Evolutionary conservation across 2,888 invertebrate species (phyloP), one percentile per base, ranked within the genome.

Genomic region (Orthonevra nobilis): DNA sequence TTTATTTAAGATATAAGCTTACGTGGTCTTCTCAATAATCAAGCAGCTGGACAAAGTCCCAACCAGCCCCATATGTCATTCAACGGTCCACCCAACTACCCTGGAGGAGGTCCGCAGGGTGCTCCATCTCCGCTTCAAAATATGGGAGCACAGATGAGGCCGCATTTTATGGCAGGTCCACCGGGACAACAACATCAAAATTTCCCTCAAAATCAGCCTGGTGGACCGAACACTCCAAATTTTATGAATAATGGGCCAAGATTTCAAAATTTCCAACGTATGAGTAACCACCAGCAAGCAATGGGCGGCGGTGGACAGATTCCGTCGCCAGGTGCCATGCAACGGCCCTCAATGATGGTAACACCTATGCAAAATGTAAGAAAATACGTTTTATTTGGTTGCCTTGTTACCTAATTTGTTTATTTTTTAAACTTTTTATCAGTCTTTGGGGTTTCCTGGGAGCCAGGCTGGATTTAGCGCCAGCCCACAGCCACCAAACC

Each of bases 231-330:
- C 84, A 87, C 86, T 83, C 89, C 86, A 81, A 88, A 88, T 84
- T 90, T 90, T 72, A 86, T 89, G 84, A 89, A 86, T 81, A 89
- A 87, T 84, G 88, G 85, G 52, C 86, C 89, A 19, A 85, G 88
- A 70, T 88, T 88, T 66, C 89, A 87, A 77, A 86, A 85, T 81
- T 88, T 87, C 82, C 88, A 87, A 83, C 86, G 89, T 81, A 86
- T 87, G 86, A 86, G 92, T 7, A 87, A 84, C 81, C 92, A 92
- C 88, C 92, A 92, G 10, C 92, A 91, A 81, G 89, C 89, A 9
- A 87, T 90, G 83, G 83, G 83, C 26, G 83, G 83, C n/a, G 84
- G 82, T 20, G 85, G 83, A 10, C 87, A 87, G 82, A 87, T 87
- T 81, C 87, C 88, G 0, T 86, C 87, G 4, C 87, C 86, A 54